A percentile compares a stretch with the other conserved stretches of the same genome.
Conservation (phyloP, 1,140 invertebrate species). For the Apis laboriosa region DNA sequence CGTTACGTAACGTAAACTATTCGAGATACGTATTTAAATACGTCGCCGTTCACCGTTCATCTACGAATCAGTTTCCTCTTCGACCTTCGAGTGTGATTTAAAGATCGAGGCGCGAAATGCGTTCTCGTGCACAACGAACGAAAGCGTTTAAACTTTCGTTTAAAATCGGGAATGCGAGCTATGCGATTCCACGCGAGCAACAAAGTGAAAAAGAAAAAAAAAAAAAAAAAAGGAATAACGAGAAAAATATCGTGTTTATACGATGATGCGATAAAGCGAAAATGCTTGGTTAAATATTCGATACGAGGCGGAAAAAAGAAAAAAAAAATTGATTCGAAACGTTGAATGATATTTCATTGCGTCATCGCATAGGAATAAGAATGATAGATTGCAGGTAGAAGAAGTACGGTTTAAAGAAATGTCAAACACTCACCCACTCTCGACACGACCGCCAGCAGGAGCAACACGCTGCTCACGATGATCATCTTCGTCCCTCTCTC, state of each 20-base stretch:
- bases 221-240: background rate
- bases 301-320: too few species aligned
- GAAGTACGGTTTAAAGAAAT: background rate
- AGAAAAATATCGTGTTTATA: background rate
- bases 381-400: background rate
- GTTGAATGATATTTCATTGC: background rate
- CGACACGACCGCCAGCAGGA: slow-evolving; percentile 67
- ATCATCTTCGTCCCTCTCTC: slow-evolving; percentile 60
- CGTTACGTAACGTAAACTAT: slow-evolving; percentile 29
- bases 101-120: slow-evolving; percentile 13
- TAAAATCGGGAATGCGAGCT: background rate
- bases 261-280: background rate
- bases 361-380: background rate
- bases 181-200: background rate
- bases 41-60: slow-evolving; percentile 29
- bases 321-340: background rate
- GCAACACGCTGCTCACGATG: slow-evolving; percentile 62
- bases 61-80: slow-evolving; percentile 18
- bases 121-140: background rate
- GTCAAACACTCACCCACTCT: slow-evolving; percentile 70
- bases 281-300: background rate
- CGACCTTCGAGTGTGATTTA: slow-evolving; percentile 42
- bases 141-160: background rate
- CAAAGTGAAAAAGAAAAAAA: too few species aligned
- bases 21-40: slow-evolving; percentile 28